phyloP scores from a whole-genome alignment of 64 coral and sea anemone species.

The Actinia equina region DNA sequence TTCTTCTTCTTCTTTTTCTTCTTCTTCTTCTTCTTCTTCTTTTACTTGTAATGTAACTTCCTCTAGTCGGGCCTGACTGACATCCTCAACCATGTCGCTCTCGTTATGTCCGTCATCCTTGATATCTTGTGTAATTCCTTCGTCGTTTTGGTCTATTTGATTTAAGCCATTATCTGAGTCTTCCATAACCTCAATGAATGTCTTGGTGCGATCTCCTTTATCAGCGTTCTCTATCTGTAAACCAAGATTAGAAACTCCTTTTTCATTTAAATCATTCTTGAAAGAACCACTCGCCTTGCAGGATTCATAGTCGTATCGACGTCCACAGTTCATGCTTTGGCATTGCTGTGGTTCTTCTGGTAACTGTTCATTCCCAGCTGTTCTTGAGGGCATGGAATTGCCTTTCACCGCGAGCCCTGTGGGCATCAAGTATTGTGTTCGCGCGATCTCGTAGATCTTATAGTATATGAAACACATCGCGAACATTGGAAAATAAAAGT shows the following conservation, averaged over 20 bases:
- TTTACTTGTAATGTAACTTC: background rate
- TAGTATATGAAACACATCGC: slow-evolving; percentile 56
- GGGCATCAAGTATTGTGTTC: slow-evolving; percentile 23
- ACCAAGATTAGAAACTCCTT: background rate
- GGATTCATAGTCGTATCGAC: background rate
- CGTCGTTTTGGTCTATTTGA: background rate
- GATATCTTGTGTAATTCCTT: background rate
- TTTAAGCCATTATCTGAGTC: background rate
- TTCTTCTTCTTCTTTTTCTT: no score
- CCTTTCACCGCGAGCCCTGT: background rate
- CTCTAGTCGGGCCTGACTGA: background rate
- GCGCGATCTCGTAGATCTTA: slow-evolving; percentile 78
- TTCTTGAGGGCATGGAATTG: background rate
- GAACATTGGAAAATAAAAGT: slow-evolving; percentile 69
- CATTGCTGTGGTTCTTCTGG: background rate
- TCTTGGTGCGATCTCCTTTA: background rate
- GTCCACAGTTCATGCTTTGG: background rate
- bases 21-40: background rate
- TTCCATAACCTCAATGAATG: background rate
- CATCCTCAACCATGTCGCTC: background rate
- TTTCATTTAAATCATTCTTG: background rate
- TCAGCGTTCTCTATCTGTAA: background rate
- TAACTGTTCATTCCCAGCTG: background rate
- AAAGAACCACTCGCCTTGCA: background rate
- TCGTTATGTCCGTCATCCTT: background rate